Base-by-base conservation (phyloP, 2,797 vertebrate species). In the Lithobates sylvaticus region DNA sequence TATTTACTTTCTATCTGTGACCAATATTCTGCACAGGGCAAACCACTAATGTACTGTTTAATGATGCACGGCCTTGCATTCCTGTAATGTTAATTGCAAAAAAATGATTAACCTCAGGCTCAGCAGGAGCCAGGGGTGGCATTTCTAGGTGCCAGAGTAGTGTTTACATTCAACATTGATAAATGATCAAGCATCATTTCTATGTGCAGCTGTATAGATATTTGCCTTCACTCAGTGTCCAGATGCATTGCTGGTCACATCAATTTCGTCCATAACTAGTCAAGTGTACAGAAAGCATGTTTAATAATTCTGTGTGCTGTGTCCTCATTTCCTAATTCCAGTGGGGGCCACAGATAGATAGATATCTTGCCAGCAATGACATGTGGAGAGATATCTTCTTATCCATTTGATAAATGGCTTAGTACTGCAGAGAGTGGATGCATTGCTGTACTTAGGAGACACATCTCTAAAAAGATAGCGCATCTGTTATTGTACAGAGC, bases 31-130 rank as follows among this genome's bases (percentile, higher is more conserved):
- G 23, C 42, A n/a, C 15, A 44, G 54, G 27, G 39, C 21, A 69
- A 81, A 80, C 71, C 84, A 69, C 77, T 81, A 85, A 85, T 85
- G 77, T 65, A 6, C 61, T 79, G 54, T 67, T 58, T 79, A 72
- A 69, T 76, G 84, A 32, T 42, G 61, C 71, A 67, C 42, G 61
- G 13, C 71, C 15, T 18, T 67, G 26, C 76, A 39, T 81, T 81
- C 23, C 84, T 68, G 26, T 68, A 75, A 76, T 47, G 36, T 65
- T 85, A 79, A 81, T 81, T 80, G 54, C 61, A 9, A 15, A 54
- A 39, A 2, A 85, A 75, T 69, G 39, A 75, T 75, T 80, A 85
- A 85, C 77, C 61, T 80, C 70, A 68, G 13, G 15, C 84, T 75
- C 71, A 54, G 78, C 71, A 26, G 77, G 61, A 79, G 71, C 76